phyloP scores from a whole-genome alignment of 37 sponge, comb jelly and placozoan species.

The Ephydatia muelleri region DNA sequence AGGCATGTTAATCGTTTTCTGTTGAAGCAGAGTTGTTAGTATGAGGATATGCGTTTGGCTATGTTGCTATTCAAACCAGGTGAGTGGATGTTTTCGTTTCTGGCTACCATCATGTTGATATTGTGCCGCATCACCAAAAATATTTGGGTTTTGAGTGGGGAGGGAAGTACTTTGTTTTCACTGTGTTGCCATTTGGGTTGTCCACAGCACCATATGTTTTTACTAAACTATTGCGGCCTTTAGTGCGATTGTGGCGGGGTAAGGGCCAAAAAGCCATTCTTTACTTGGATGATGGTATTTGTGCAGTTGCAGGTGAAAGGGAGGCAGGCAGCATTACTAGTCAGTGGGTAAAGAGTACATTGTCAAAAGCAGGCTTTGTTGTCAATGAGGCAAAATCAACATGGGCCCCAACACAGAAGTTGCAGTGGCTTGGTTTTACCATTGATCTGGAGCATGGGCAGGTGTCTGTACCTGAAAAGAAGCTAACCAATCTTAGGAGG shows the following conservation, averaged over 20 bases:
- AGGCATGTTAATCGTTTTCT: conserved; percentile 14
- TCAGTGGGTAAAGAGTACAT: no score
- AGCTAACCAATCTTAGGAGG: no score
- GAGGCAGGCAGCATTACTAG: no score
- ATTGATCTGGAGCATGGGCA: no score
- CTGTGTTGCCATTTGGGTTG: conserved; percentile 32
- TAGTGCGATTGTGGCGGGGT: background rate
- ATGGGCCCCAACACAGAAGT: no score
- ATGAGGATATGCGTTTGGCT: conserved; percentile 22
- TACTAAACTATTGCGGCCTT: conserved; percentile 18
- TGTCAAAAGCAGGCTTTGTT: no score
- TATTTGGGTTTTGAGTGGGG: conserved; percentile 18
- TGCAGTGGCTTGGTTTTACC: no score
- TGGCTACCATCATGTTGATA: conserved; percentile 15
- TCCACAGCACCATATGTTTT: conserved; percentile 24
- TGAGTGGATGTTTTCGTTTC: conserved; percentile 21
- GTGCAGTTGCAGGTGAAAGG: no score
- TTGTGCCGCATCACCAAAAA: conserved; percentile 1
- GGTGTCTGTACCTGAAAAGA: no score
- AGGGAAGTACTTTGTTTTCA: background rate
- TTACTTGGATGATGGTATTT: no score
- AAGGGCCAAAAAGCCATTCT: conserved; percentile 6
- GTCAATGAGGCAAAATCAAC: no score
- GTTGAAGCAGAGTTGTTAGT: conserved; percentile 8
- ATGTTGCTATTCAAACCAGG: conserved; percentile 18